Conservation (phyloP, 2,113 vertebrate species). For the Thinocorus orbignyianus region DNA sequence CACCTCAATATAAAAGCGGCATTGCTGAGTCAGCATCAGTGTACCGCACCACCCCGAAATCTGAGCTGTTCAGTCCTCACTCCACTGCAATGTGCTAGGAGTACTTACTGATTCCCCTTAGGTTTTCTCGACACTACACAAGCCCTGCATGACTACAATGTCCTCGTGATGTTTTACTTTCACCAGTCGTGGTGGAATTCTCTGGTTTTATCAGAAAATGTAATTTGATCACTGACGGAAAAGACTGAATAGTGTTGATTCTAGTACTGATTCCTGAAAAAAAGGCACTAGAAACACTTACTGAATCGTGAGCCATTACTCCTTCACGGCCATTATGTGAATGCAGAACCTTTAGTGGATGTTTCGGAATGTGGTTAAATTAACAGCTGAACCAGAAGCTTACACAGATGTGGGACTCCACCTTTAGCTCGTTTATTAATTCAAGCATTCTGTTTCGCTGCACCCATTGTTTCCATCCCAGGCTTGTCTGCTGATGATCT, state of each 20-base stretch:
- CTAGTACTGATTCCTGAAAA: neutral
- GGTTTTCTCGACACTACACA: neutral
- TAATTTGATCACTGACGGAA: neutral
- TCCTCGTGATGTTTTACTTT: neutral
- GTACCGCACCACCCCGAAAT: accelerated
- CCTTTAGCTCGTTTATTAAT: neutral
- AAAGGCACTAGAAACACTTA: neutral
- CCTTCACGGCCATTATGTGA: neutral
- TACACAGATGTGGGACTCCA: neutral
- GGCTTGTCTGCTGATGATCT: neutral
- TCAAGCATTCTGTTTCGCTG: neutral
- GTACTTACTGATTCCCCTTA: accelerated
- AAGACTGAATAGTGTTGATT: neutral
- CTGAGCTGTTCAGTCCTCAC: neutral
- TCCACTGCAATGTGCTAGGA: neutral
- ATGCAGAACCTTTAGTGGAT: neutral
- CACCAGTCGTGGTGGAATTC: neutral
- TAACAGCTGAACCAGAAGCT: neutral
- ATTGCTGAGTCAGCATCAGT: neutral
- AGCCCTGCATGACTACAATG: neutral
- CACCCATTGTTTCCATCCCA: neutral
- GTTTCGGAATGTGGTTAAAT: neutral
- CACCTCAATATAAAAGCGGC: neutral
- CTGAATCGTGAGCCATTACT: neutral
- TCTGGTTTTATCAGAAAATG: neutral